Evolutionary conservation across 2,113 vertebrate genomes (phyloP).

Genomic region (Sander lucioperca): DNA sequence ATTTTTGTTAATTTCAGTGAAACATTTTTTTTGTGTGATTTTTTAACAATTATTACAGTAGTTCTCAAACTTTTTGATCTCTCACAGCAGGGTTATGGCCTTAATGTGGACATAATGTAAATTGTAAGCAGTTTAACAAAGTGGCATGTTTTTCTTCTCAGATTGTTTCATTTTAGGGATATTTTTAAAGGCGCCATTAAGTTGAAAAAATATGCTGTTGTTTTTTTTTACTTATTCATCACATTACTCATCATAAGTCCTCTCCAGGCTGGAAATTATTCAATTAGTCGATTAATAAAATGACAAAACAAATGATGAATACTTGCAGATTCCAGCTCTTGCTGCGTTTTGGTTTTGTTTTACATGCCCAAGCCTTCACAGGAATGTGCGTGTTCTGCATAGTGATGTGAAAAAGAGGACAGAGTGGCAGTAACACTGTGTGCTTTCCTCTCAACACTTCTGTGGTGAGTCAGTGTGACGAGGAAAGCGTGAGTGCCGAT

Average conservation of each 20-base stretch:
- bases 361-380: constrained; percentile 45
- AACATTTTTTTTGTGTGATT: neutral
- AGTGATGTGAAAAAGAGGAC: constrained; percentile 40
- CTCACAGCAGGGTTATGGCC: neutral
- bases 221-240: neutral
- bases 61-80: neutral
- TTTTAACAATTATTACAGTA: neutral
- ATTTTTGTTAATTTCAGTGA: neutral
- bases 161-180: neutral
- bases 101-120: neutral
- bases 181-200: neutral
- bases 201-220: neutral
- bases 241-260: neutral
- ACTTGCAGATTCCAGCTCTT: neutral
- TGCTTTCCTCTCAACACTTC: constrained; percentile 17
- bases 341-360: neutral
- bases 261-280: too few species aligned
- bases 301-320: neutral
- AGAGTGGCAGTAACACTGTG: constrained; percentile 20
- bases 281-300: neutral
- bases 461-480: neutral
- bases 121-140: neutral
- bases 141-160: neutral
- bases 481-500: neutral
- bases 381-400: constrained; percentile 55